Evolutionary conservation across 2,888 invertebrate genomes (phyloP).

Genomic region (Scaptomyza flava): DNA sequence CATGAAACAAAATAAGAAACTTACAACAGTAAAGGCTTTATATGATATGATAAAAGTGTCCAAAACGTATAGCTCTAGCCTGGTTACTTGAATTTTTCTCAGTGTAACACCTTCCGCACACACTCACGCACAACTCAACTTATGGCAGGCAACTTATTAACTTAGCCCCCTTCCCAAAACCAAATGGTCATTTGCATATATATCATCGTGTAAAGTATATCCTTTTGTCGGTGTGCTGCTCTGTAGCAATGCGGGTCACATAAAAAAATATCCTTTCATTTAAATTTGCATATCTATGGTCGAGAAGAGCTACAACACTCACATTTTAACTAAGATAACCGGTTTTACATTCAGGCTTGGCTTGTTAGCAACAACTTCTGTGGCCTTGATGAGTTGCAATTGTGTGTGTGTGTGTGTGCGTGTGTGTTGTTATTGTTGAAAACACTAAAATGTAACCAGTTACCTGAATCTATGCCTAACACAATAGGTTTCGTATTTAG

Average conservation of each 20-base stretch:
- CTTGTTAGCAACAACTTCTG: slow-evolving; percentile 48
- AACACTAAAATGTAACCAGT: slow-evolving; percentile 5
- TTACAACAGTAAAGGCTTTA: too few relatives aligned
- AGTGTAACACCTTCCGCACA: slow-evolving; percentile 6
- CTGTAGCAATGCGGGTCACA: slow-evolving; percentile 56
- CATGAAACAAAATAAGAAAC: too few relatives aligned
- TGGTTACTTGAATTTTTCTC: neutral
- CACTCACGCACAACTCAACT: slow-evolving; percentile 20
- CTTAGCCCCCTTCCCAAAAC: slow-evolving; percentile 38
- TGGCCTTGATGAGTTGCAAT: slow-evolving; percentile 50
- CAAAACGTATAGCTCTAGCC: too few relatives aligned
- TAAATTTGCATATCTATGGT: slow-evolving; percentile 52
- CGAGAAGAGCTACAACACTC: slow-evolving; percentile 28
- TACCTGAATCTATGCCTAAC: slow-evolving; percentile 25
- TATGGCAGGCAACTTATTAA: slow-evolving; percentile 54
- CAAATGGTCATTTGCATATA: slow-evolving; percentile 68
- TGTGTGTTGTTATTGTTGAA: slow-evolving; percentile 1
- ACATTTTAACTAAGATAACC: slow-evolving; percentile 48
- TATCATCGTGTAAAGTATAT: slow-evolving; percentile 67
- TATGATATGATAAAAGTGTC: too few relatives aligned
- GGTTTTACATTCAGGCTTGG: slow-evolving; percentile 30
- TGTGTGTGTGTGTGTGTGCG: slow-evolving; percentile 15
- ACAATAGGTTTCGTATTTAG: neutral
- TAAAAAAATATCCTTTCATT: slow-evolving; percentile 41
- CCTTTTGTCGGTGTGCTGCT: slow-evolving; percentile 62